phyloP scores from a whole-genome alignment of 1,140 invertebrate genomes.

The Drosophila kepulauana region DNA sequence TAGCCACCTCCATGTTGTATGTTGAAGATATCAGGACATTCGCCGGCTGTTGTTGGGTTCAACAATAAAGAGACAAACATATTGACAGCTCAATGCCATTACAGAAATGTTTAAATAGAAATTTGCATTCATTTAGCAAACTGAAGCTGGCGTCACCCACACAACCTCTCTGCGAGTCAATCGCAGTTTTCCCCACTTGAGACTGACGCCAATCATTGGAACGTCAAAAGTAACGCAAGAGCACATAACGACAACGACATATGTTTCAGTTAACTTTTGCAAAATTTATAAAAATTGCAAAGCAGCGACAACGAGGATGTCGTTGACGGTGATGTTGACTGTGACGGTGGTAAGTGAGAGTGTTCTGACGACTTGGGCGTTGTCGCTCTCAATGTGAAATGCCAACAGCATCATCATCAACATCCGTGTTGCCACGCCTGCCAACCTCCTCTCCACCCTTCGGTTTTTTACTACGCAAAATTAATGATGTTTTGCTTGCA shows the following conservation, averaged over 20 bases:
- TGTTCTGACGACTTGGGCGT: conserved; percentile 74
- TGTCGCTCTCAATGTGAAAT: conserved; percentile 47
- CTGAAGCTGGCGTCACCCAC: conserved; percentile 29
- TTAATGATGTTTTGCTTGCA: conserved; percentile 74
- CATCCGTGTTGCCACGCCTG: conserved; percentile 39
- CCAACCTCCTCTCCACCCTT: neutral
- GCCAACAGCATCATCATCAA: conserved; percentile 68
- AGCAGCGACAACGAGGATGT: conserved; percentile 40
- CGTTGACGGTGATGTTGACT: neutral
- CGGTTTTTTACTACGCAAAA: conserved; percentile 42
- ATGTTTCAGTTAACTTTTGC: conserved; percentile 70
- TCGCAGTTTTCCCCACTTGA: neutral
- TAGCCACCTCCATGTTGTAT: neutral
- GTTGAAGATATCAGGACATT: neutral
- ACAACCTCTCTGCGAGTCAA: conserved; percentile 10
- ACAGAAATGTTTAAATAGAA: conserved; percentile 81
- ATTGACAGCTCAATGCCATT: conserved; percentile 81
- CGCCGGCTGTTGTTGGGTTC: conserved; percentile 28
- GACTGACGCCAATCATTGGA: conserved; percentile 67
- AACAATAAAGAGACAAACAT: conserved; percentile 76
- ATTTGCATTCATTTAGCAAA: conserved; percentile 78
- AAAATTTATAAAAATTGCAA: conserved; percentile 75
- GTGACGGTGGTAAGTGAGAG: conserved; percentile 57
- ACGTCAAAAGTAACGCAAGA: conserved; percentile 62
- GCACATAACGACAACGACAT: conserved; percentile 48